phyloP scores from a whole-genome alignment of 2,888 invertebrate genomes.

The Andrena minutula region DNA sequence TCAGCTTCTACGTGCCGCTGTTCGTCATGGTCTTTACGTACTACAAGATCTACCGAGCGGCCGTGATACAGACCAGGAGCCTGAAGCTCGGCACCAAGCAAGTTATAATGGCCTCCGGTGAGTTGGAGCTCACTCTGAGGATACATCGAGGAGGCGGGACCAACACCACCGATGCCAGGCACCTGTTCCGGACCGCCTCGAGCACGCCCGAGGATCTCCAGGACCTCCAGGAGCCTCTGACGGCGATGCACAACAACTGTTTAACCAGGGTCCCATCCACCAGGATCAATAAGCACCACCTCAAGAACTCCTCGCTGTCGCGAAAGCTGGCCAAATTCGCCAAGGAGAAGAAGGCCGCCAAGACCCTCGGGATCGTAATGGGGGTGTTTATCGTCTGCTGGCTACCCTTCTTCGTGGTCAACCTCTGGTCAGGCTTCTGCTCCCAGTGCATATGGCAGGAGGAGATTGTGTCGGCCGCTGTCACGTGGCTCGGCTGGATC shows the following conservation, averaged over 20 bases:
- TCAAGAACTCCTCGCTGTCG: slow-evolving; percentile 96
- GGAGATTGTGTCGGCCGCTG: slow-evolving; percentile 94
- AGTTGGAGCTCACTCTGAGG: slow-evolving; percentile 94
- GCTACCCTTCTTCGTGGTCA: slow-evolving; percentile 98
- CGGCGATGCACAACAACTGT: slow-evolving; percentile 92
- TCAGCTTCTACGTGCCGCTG: slow-evolving; percentile 98
- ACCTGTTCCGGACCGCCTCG: slow-evolving; percentile 82
- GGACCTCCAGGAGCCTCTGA: slow-evolving; percentile 90
- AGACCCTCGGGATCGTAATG: slow-evolving; percentile 98
- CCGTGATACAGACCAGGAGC: slow-evolving; percentile 95
- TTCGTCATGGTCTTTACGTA: slow-evolving; percentile 99
- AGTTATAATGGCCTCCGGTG: slow-evolving; percentile 93
- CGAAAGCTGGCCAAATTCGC: slow-evolving; percentile 97
- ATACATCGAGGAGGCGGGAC: slow-evolving; percentile 97
- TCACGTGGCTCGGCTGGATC: slow-evolving; percentile 98
- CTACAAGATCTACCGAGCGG: slow-evolving; percentile 97
- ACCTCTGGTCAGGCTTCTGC: slow-evolving; percentile 96
- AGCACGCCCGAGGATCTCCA: slow-evolving; percentile 81
- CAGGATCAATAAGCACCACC: slow-evolving; percentile 88
- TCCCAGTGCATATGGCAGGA: slow-evolving; percentile 94
- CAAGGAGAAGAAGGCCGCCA: slow-evolving; percentile 98
- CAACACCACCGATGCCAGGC: slow-evolving; percentile 78
- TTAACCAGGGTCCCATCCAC: slow-evolving; percentile 90
- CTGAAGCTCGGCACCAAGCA: slow-evolving; percentile 96
- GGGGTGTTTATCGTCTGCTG: slow-evolving; percentile 98